Percentiles rank a stretch among this genome's conserved stretches.
Evolutionary conservation across 2,888 invertebrate genomes (phyloP).

Genomic region (Mesopsocus fuscifrons): DNA sequence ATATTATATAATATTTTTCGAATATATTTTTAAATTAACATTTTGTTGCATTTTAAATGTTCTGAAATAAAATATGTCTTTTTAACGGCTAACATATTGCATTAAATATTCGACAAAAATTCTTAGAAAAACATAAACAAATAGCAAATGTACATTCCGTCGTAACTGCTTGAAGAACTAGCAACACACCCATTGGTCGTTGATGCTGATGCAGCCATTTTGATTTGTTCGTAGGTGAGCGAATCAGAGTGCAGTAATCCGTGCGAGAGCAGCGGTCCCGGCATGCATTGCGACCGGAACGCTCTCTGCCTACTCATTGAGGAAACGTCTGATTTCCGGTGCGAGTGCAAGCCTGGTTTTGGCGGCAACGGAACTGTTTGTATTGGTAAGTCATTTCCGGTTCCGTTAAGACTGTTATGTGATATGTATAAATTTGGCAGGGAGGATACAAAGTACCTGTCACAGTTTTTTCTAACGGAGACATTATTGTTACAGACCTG

Average conservation of each 20-base stretch:
- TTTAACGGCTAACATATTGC: too few relatives aligned
- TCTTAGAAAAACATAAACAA: too few relatives aligned
- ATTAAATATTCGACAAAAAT: too few relatives aligned
- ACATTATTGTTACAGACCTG: conserved; percentile 36
- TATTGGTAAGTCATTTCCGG: conserved; percentile 30
- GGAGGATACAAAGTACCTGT: too few relatives aligned
- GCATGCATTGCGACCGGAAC: conserved; percentile 72
- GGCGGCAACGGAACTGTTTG: conserved; percentile 73
- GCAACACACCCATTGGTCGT: too few relatives aligned
- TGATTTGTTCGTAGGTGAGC: conserved; percentile 34
- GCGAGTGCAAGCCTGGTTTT: conserved; percentile 85
- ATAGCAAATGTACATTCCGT: too few relatives aligned
- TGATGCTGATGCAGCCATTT: too few relatives aligned
- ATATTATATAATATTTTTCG: not conserved
- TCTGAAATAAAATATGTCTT: too few relatives aligned
- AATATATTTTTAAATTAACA: not conserved
- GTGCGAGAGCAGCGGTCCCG: conserved; percentile 62
- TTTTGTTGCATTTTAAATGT: too few relatives aligned
- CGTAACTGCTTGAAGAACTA: too few relatives aligned
- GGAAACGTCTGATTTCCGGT: conserved; percentile 69
- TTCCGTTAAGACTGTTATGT: too few relatives aligned
- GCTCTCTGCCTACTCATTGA: conserved; percentile 70
- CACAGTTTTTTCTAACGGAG: conserved; percentile 14
- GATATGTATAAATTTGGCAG: conserved; percentile 12
- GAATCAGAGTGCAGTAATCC: conserved; percentile 77